Evolutionary conservation across 2,797 vertebrate genomes (phyloP).

Genomic region (Esox lucius): DNA sequence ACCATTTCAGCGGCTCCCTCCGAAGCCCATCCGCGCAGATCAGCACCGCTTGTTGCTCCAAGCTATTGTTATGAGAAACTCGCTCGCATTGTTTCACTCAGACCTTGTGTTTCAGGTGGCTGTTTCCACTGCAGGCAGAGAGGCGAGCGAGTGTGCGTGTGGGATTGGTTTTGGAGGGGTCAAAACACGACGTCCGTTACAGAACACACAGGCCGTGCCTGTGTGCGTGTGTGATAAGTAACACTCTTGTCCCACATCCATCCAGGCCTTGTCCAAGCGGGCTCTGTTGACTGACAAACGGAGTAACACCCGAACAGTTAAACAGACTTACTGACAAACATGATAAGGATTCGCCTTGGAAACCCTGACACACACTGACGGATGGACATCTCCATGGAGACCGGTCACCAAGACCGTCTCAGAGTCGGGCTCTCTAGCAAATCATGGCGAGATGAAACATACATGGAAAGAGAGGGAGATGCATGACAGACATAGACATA

Average conservation of each 20-base stretch:
- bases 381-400: slow-evolving; percentile 78
- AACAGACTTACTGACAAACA: slow-evolving; percentile 71
- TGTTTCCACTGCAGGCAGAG: slow-evolving; percentile 20
- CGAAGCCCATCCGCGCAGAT: slow-evolving; percentile 33
- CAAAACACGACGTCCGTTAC: slow-evolving; percentile 27
- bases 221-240: slow-evolving; percentile 35
- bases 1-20: slow-evolving; percentile 42
- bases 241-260: slow-evolving; percentile 35
- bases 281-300: slow-evolving; percentile 66
- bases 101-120: slow-evolving; percentile 40
- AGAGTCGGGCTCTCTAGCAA: slow-evolving; percentile 60
- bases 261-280: slow-evolving; percentile 43
- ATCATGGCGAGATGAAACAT: slow-evolving; percentile 37
- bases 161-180: slow-evolving; percentile 25
- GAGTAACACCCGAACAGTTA: slow-evolving; percentile 67
- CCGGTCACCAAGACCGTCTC: slow-evolving; percentile 71
- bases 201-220: slow-evolving; percentile 14
- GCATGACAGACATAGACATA: neutral
- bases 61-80: slow-evolving; percentile 61
- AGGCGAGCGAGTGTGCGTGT: slow-evolving; percentile 1
- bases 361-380: slow-evolving; percentile 68
- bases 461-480: slow-evolving; percentile 15
- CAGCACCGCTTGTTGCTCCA: slow-evolving; percentile 47
- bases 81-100: slow-evolving; percentile 50
- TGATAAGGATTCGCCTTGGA: slow-evolving; percentile 63